These are phyloP conservation scores for Anableps anableps DNA, from an alignment of 2,797 vertebrate species.

Conservation along the genomic window DNA sequence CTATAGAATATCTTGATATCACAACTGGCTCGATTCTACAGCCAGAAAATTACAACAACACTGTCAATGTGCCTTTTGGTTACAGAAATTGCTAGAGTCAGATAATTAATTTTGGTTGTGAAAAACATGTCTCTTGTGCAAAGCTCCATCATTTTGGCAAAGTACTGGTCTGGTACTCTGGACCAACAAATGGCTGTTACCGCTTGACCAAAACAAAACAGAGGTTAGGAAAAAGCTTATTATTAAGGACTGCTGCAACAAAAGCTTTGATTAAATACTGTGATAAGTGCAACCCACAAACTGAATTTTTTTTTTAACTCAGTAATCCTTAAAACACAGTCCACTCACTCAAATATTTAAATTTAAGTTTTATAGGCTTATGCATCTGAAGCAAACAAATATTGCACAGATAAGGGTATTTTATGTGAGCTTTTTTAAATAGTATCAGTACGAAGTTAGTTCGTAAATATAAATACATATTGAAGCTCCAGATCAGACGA, in stretches of 20 bases:
- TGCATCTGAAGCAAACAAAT: neutral
- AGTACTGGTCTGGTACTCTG: conserved; percentile 21
- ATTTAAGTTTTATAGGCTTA: neutral
- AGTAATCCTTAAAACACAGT: neutral
- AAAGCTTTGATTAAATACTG: conserved; percentile 18
- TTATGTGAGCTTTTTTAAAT: neutral
- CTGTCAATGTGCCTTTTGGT: conserved; percentile 9
- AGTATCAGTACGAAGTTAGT: neutral
- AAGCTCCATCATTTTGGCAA: conserved; percentile 18
- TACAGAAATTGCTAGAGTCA: conserved; percentile 16
- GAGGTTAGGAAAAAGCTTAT: conserved; percentile 1
- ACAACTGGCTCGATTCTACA: neutral
- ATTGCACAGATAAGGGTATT: neutral
- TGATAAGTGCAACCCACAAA: neutral
- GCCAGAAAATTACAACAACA: conserved; percentile 1
- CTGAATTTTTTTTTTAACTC: neutral
- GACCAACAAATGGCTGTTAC: conserved; percentile 2
- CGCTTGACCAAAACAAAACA: conserved; percentile 18
- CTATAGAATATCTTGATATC: neutral
- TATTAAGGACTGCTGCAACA: conserved; percentile 3
- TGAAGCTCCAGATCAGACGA: neutral
- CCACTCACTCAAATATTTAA: neutral
- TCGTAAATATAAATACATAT: neutral
- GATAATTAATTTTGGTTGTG: neutral
- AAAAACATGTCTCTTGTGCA: conserved; percentile 8